phyloP scores from a whole-genome alignment of 2,888 invertebrate species.

The Sceliomorpha sp. region DNA sequence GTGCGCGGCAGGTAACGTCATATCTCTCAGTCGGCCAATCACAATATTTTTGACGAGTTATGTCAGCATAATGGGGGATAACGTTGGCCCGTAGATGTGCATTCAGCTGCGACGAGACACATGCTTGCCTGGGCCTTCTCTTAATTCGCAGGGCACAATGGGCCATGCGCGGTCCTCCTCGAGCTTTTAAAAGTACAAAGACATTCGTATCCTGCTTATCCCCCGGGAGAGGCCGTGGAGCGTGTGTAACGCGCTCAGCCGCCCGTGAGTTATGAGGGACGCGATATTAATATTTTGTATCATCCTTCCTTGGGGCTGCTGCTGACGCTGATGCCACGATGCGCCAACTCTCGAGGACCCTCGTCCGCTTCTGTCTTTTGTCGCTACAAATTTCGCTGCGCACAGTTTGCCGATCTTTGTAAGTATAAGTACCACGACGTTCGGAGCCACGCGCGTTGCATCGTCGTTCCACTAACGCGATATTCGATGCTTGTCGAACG shows the following conservation, averaged over 20 bases:
- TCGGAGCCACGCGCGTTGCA: conserved; percentile 42
- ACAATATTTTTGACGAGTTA: conserved; percentile 81
- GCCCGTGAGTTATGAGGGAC: conserved; percentile 80
- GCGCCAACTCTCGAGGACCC: conserved; percentile 56
- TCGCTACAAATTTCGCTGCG: conserved; percentile 64
- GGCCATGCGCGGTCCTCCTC: conserved; percentile 54
- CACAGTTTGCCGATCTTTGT: conserved; percentile 27
- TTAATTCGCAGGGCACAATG: conserved; percentile 63
- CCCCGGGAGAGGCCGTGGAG: conserved; percentile 77
- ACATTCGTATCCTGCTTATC: conserved; percentile 76
- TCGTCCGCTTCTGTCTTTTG: conserved; percentile 69
- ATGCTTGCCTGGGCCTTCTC: conserved; percentile 59
- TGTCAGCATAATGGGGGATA: conserved; percentile 73
- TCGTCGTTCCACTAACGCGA: conserved; percentile 41
- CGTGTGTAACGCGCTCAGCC: conserved; percentile 79
- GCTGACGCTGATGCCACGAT: conserved; percentile 13
- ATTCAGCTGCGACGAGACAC: conserved; percentile 72
- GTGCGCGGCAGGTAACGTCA: conserved; percentile 73
- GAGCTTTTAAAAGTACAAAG: conserved; percentile 69
- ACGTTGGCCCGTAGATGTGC: conserved; percentile 64
- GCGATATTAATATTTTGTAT: conserved; percentile 81
- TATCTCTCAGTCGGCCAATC: conserved; percentile 74
- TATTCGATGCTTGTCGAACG: conserved; percentile 41
- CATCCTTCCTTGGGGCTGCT: conserved; percentile 73
- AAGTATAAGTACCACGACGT: conserved; percentile 23